Percentiles rank a stretch among this genome's conserved stretches.
Evolutionary conservation across 2,113 vertebrate genomes (phyloP).

Genomic region (Cebidichthys violaceus): DNA sequence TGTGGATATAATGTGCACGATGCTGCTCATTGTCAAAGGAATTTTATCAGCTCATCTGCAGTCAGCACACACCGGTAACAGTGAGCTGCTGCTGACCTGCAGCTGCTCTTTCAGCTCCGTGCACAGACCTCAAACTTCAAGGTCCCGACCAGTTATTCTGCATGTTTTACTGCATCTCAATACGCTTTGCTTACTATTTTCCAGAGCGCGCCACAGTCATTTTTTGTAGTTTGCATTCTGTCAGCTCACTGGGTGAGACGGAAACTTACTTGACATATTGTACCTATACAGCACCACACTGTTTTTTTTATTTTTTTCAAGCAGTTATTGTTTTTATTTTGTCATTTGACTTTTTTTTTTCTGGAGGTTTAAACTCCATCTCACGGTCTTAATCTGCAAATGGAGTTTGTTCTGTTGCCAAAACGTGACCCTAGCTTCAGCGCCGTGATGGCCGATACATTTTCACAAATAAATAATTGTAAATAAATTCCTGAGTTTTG

Average conservation of each 20-base stretch:
- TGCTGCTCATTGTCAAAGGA: not conserved
- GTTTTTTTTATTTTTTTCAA: not conserved
- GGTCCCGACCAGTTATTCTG: not conserved
- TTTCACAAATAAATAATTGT: no score
- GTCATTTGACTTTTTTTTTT: not conserved
- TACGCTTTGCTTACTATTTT: not conserved
- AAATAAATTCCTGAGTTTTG: not conserved
- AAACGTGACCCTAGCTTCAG: not conserved
- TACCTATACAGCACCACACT: not conserved
- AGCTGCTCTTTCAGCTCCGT: slow-evolving; percentile 14
- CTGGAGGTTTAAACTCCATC: not conserved
- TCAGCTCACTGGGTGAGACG: not conserved
- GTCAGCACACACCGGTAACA: not conserved
- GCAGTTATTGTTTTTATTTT: not conserved
- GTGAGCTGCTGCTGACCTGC: slow-evolving; percentile 26
- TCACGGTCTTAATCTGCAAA: not conserved
- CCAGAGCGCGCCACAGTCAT: not conserved
- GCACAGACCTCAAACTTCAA: slow-evolving; percentile 15
- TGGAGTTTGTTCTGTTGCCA: not conserved
- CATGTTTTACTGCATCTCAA: slow-evolving; percentile 5
- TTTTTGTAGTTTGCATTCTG: not conserved
- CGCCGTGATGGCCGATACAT: no score
- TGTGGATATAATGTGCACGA: slow-evolving; percentile 9
- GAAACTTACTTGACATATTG: not conserved
- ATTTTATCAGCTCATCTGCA: slow-evolving; percentile 34